Percentiles rank a stretch among this genome's conserved stretches.
Conservation (phyloP, 2,797 vertebrate genomes). For the Gorsachius magnificus region DNA sequence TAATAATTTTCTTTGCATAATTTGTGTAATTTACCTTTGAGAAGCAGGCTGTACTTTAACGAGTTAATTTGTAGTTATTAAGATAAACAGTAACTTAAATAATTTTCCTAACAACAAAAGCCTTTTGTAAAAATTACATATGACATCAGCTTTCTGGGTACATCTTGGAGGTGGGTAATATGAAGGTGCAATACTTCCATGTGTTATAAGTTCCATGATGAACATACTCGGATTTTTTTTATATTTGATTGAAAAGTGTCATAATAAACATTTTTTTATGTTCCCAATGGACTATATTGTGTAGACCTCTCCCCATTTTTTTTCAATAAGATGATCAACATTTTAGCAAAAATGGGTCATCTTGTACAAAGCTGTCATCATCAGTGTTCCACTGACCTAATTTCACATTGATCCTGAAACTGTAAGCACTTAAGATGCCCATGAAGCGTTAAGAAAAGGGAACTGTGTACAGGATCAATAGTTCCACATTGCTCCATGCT, state of each 20-base stretch:
- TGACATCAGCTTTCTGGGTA: not conserved
- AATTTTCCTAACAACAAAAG: not conserved
- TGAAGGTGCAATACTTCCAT: not conserved
- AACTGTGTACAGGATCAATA: not conserved
- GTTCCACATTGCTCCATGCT: not conserved
- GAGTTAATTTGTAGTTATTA: constrained; percentile 33
- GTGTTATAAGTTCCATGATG: not conserved
- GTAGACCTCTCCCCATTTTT: not conserved
- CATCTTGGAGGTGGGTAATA: not conserved
- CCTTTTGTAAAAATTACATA: not conserved
- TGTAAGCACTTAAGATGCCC: not conserved
- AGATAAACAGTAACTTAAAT: constrained; percentile 4
- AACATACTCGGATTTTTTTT: not conserved
- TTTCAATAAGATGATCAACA: not conserved
- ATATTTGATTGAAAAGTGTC: not conserved
- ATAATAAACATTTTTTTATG: not conserved
- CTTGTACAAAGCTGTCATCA: constrained; percentile 46
- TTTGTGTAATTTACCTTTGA: constrained; percentile 4
- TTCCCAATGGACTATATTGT: not conserved
- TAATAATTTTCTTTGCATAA: constrained; percentile 5
- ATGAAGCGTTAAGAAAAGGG: not conserved
- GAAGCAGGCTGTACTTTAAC: not conserved
- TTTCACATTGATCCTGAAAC: constrained; percentile 46
- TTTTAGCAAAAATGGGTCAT: constrained; percentile 56
- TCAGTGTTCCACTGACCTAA: constrained; percentile 60